A percentile compares a stretch with the other conserved stretches of the same genome.
Conservation (phyloP, 2,113 vertebrate species). For the Paralichthys olivaceus region DNA sequence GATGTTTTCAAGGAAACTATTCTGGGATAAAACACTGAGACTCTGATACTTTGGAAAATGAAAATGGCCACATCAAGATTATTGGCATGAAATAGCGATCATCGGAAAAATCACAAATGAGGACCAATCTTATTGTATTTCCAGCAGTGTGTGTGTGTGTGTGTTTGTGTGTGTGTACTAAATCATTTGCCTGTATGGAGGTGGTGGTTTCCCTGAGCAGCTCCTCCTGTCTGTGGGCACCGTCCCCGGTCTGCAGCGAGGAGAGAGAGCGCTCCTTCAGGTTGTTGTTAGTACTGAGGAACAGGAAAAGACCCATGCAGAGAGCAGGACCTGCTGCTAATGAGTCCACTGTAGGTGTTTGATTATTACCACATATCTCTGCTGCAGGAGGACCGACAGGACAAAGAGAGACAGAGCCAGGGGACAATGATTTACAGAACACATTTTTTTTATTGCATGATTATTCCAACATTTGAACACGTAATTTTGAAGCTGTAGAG, state of each 20-base stretch:
- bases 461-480: slow-evolving; percentile 27
- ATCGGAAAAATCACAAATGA: not conserved
- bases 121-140: not conserved
- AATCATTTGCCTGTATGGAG: slow-evolving; percentile 18
- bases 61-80: not conserved
- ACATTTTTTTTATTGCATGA: not conserved
- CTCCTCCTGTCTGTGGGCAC: slow-evolving; percentile 19
- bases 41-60: not conserved
- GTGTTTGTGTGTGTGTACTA: slow-evolving; percentile 4
- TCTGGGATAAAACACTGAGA: not conserved
- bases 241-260: slow-evolving; percentile 44
- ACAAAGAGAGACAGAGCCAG: slow-evolving; percentile 1
- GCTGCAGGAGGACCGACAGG: slow-evolving; percentile 55
- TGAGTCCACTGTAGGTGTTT: slow-evolving; percentile 72
- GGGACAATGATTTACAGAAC: not conserved
- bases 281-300: slow-evolving; percentile 50
- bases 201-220: slow-evolving; percentile 23
- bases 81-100: not conserved
- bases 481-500: slow-evolving; percentile 26
- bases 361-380: slow-evolving; percentile 67
- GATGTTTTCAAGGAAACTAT: not conserved
- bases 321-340: slow-evolving; percentile 61
- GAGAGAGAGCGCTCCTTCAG: slow-evolving; percentile 39
- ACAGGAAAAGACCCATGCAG: slow-evolving; percentile 70
- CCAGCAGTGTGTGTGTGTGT: slow-evolving; percentile 4